Base-by-base conservation (phyloP, 2,888 invertebrate species). In the Tridacna gigas region DNA sequence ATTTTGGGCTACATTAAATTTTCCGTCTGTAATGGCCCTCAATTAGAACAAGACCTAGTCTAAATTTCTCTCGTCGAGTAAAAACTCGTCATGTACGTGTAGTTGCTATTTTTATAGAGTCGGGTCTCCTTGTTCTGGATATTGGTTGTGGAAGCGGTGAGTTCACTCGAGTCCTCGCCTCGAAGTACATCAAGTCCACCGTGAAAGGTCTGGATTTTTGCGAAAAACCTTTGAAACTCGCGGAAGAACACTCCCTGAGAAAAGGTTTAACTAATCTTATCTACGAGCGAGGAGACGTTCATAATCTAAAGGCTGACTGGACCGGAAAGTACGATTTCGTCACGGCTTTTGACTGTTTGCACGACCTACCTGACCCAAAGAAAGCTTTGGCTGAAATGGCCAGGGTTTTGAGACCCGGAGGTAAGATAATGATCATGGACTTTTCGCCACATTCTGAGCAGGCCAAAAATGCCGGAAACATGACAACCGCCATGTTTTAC, bases 351-450 rank as follows among this genome's bases (percentile, higher is more conserved):
- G 82, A 86, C 28, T 77, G 74, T 18, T 47, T 86, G 7, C 86
- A 86, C 48, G 86, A 86, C 71, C 69, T 86, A 28, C 84, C 86
- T 11, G 51, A 82, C 47, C 86, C 86, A 37, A 63, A 79, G 20
- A 77, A 71, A 74, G 84, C 84, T 28, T 48, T 86, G 12, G 48
- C 47, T 18, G 69, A 84, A 65, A 79, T 84, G 15, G 51, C 78
- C n/a, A 71, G 61, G 25, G 73, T 79, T 18, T 47, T 86, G 18
- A 86, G 82, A 80, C 65, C 51, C 18, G 84, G 74, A 60, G 86
- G 84, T 9, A 69, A 9, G 20, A 69, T 81, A 0, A 78, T 82
- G 69, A 26, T 84, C 4, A 66, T 86, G 25, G 86, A 86, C 15
- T 47, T 82, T 9, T 63, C 66, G 71, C 61, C 76, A 28, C 86